Evolutionary conservation across 2,797 vertebrate species (phyloP).

Genomic region (Propithecus perrieri): DNA sequence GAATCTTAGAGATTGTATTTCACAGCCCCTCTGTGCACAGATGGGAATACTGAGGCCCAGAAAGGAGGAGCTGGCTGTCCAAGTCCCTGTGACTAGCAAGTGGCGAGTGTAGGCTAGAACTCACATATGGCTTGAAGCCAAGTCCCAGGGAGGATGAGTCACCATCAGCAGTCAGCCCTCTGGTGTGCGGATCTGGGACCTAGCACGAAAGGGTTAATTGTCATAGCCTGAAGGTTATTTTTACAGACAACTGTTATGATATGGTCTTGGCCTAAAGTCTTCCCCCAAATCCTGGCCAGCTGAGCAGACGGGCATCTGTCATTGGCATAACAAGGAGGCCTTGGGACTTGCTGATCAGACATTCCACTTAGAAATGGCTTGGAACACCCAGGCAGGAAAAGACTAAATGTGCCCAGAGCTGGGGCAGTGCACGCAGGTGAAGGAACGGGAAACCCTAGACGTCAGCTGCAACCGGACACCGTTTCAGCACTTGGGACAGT

Average conservation of each 20-base stretch:
- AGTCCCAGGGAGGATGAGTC: background rate
- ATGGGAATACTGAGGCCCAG: background rate
- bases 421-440: background rate
- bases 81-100: background rate
- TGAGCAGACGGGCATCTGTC: constrained; percentile 54
- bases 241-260: constrained; percentile 21
- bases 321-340: constrained; percentile 1
- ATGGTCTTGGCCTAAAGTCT: constrained; percentile 38
- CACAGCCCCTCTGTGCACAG: no score
- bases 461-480: accelerated
- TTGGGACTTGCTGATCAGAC: background rate
- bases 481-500: constrained; percentile 74
- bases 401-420: background rate
- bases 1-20: background rate
- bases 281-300: constrained; percentile 31
- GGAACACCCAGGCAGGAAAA: background rate
- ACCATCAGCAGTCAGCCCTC: background rate
- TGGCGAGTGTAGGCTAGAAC: background rate
- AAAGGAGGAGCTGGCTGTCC: background rate
- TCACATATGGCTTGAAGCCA: background rate
- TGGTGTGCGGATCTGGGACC: background rate
- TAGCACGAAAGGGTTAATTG: background rate
- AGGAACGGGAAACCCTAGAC: background rate
- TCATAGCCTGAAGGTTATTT: constrained; percentile 45
- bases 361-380: constrained; percentile 7